Evolutionary conservation across 2,797 vertebrate species (phyloP).

Genomic region (Molothrus aeneus): DNA sequence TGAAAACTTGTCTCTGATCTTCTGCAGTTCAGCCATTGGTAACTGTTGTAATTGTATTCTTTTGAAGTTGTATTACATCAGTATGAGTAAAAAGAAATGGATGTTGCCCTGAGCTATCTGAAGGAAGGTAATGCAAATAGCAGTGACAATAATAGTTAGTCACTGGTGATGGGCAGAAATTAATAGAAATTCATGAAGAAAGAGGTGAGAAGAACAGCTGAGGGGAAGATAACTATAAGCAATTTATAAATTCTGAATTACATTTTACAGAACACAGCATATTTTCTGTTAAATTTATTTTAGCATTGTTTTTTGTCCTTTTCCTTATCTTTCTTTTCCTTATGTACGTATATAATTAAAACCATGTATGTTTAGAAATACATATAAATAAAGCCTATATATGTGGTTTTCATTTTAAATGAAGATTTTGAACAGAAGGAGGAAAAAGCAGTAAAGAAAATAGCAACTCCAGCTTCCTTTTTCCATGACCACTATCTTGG

Average conservation of each 20-base stretch:
- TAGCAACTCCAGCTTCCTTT: background rate
- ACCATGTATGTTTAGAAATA: background rate
- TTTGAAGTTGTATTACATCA: background rate
- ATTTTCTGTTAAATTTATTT: background rate
- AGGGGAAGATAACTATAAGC: background rate
- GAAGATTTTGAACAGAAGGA: background rate
- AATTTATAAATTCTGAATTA: background rate
- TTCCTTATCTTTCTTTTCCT: background rate
- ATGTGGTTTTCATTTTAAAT: background rate
- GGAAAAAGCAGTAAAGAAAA: background rate
- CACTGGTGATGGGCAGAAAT: background rate
- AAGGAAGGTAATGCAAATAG: background rate
- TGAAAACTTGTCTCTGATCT: slow-evolving; percentile 1
- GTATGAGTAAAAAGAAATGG: background rate
- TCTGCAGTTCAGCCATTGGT: background rate
- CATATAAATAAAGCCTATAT: background rate
- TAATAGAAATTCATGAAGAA: background rate
- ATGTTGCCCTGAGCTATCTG: background rate
- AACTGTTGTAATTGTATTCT: background rate
- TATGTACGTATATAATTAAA: background rate
- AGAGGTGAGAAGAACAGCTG: background rate
- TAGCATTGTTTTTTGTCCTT: background rate
- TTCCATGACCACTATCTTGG: background rate
- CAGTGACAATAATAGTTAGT: background rate
- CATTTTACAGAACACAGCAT: background rate